Evolutionary conservation across 2,113 vertebrate species (phyloP).

Genomic region (Nibea coibor): DNA sequence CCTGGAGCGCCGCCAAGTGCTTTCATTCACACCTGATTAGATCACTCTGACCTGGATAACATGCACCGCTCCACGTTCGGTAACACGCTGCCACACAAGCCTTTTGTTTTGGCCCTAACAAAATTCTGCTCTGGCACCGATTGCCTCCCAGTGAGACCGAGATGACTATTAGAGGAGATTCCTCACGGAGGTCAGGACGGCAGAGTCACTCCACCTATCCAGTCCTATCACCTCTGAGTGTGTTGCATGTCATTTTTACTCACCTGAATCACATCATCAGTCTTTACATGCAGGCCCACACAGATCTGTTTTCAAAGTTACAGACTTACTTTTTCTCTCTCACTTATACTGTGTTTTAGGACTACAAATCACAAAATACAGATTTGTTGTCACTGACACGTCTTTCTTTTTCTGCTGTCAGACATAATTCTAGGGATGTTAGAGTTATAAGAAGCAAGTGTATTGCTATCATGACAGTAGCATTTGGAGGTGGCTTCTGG

Average conservation of each 20-base stretch:
- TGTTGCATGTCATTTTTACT: not conserved
- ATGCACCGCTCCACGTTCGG: slow-evolving; percentile 42
- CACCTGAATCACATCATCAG: slow-evolving; percentile 6
- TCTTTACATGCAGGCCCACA: not conserved
- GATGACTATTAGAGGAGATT: slow-evolving; percentile 34
- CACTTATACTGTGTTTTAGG: not conserved
- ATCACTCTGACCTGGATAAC: slow-evolving; percentile 78
- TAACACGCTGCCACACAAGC: slow-evolving; percentile 47
- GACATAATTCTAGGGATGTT: not conserved
- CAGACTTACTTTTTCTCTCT: not conserved
- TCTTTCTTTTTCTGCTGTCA: slow-evolving; percentile 2
- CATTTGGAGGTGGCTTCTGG: not conserved
- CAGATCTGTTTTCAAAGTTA: not conserved
- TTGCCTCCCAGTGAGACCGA: slow-evolving; percentile 6
- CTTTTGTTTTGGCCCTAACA: slow-evolving; percentile 50
- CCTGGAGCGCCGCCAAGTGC: slow-evolving; percentile 72
- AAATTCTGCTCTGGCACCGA: slow-evolving; percentile 3
- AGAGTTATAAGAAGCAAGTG: not conserved
- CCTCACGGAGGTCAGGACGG: slow-evolving; percentile 1
- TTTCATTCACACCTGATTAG: slow-evolving; percentile 82
- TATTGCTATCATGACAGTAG: not conserved
- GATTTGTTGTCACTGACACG: not conserved
- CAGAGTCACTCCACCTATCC: not conserved
- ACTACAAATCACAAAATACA: not conserved
- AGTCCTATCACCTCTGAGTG: not conserved